Conservation (phyloP, 2,113 vertebrate species). For the Eretmochelys imbricata region DNA sequence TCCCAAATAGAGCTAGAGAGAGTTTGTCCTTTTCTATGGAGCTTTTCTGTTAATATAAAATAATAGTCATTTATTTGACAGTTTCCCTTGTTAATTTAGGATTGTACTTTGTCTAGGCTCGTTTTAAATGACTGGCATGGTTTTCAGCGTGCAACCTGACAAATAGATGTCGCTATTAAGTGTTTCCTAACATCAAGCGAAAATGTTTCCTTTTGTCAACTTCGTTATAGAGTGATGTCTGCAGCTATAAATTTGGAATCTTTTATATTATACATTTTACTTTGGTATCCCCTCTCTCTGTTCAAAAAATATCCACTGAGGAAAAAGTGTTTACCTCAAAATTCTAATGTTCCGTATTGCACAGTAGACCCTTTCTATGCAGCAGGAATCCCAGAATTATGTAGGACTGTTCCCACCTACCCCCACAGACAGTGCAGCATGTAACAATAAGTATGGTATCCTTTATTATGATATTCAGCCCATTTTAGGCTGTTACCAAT, state of each 20-base stretch:
- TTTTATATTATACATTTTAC: neutral
- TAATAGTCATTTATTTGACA: neutral
- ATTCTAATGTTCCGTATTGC: neutral
- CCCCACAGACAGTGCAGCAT: rapidly evolving
- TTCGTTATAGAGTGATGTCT: neutral
- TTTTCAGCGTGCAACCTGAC: neutral
- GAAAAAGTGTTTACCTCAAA: rapidly evolving
- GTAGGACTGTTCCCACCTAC: neutral
- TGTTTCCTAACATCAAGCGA: neutral
- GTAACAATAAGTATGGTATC: neutral
- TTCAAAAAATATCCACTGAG: neutral
- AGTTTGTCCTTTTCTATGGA: neutral
- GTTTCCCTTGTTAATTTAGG: neutral
- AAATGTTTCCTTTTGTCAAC: neutral
- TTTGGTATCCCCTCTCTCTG: neutral
- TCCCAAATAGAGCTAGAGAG: neutral
- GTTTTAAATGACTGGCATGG: neutral
- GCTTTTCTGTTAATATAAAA: neutral
- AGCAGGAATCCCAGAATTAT: neutral
- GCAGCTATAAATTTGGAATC: neutral
- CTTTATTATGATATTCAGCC: neutral
- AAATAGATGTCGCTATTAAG: rapidly evolving
- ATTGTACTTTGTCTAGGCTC: neutral
- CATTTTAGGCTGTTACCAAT: neutral
- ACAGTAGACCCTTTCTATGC: neutral